phyloP scores from a whole-genome alignment of 2,113 vertebrate genomes.

The Myodes glareolus region DNA sequence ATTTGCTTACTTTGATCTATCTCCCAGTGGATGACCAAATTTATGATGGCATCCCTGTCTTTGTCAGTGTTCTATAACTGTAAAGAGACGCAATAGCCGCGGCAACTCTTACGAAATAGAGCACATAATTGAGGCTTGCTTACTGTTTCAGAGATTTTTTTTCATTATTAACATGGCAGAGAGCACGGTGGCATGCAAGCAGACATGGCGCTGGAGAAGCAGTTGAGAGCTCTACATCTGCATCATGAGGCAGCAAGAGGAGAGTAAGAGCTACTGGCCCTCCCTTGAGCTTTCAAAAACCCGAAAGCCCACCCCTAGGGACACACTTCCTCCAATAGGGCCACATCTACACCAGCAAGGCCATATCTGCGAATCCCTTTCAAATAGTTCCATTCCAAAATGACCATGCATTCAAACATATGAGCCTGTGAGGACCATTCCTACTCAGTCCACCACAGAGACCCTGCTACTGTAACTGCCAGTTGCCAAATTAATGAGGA shows the following conservation, averaged over 20 bases:
- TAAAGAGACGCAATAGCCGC: not conserved
- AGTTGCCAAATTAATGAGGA: not conserved
- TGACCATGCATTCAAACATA: not conserved
- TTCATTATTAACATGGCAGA: too few relatives aligned
- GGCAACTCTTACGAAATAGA: not conserved
- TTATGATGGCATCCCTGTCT: not conserved
- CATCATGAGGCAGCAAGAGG: too few relatives aligned
- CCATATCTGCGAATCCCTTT: too few relatives aligned
- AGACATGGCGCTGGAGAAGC: too few relatives aligned
- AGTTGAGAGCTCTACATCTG: too few relatives aligned
- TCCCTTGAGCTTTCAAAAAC: too few relatives aligned
- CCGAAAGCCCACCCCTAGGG: too few relatives aligned
- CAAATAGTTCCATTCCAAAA: too few relatives aligned
- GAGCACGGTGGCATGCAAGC: not conserved
- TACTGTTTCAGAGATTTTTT: not conserved
- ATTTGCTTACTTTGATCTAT: not conserved
- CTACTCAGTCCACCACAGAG: too few relatives aligned
- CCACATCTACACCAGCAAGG: too few relatives aligned
- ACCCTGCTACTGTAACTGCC: not conserved
- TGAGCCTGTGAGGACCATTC: not conserved
- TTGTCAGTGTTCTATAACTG: not conserved
- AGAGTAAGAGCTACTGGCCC: too few relatives aligned
- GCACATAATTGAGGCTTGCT: not conserved
- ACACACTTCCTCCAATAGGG: too few relatives aligned
- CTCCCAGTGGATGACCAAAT: not conserved